Conservation (phyloP, 2,888 invertebrate genomes). For the Pelosia muscerda region DNA sequence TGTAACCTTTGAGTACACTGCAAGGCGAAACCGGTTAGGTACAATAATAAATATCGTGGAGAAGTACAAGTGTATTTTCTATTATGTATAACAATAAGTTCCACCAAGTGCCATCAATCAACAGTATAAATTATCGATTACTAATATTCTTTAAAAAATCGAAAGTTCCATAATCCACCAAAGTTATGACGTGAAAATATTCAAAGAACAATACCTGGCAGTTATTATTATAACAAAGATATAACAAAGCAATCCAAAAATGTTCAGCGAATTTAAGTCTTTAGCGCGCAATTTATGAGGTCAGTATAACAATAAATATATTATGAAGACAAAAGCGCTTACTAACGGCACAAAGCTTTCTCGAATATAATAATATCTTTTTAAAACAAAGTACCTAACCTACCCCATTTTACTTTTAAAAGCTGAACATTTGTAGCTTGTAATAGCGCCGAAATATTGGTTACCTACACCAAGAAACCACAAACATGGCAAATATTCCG, state of each 20-base stretch:
- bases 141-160: too few relatives aligned
- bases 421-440: slow-evolving; percentile 25
- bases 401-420: slow-evolving; percentile 39
- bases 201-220: background rate
- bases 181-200: background rate
- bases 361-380: slow-evolving; percentile 39
- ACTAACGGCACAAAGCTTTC: slow-evolving; percentile 28
- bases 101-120: too few relatives aligned
- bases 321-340: slow-evolving; percentile 30
- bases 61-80: too few relatives aligned
- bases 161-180: background rate
- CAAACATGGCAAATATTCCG: slow-evolving; percentile 7
- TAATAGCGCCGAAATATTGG: too few relatives aligned
- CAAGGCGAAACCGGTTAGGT: too few relatives aligned
- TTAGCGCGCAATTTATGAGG: slow-evolving; percentile 28
- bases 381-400: slow-evolving; percentile 18
- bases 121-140: too few relatives aligned
- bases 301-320: slow-evolving; percentile 30
- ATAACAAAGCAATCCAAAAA: background rate
- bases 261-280: slow-evolving; percentile 5
- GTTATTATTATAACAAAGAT: slow-evolving; percentile 1
- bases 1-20: too few relatives aligned
- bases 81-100: too few relatives aligned
- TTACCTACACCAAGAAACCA: too few relatives aligned
- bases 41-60: too few relatives aligned